A percentile compares a stretch with the other conserved stretches of the same genome.
Evolutionary conservation across 2,888 invertebrate species (phyloP).

Genomic region (Masnerella sp.): DNA sequence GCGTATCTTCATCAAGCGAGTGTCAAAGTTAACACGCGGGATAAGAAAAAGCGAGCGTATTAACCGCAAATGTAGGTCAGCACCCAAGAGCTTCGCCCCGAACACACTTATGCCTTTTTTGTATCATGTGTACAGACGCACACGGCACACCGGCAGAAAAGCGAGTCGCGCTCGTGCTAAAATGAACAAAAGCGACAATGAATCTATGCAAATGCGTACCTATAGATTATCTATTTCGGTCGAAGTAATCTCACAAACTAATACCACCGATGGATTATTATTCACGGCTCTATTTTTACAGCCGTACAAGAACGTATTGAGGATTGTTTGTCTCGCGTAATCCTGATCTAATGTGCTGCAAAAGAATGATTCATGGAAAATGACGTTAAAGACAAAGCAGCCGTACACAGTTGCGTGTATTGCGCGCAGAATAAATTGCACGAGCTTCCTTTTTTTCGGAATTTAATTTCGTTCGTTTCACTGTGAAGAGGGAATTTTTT

Average conservation of each 20-base stretch:
- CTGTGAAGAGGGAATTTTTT: slow-evolving; percentile 33
- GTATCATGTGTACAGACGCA: slow-evolving; percentile 8
- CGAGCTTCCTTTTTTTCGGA: slow-evolving; percentile 30
- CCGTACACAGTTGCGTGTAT: slow-evolving; percentile 18
- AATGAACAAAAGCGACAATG: slow-evolving; percentile 43
- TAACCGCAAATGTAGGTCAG: slow-evolving; percentile 54
- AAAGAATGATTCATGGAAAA: slow-evolving; percentile 54
- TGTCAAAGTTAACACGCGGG: slow-evolving; percentile 43
- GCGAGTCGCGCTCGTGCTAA: slow-evolving; percentile 12
- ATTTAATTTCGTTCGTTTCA: slow-evolving; percentile 42
- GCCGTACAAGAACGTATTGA: slow-evolving; percentile 44
- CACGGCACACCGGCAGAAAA: background rate
- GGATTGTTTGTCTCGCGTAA: slow-evolving; percentile 48
- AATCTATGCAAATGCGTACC: slow-evolving; percentile 54
- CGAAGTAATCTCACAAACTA: slow-evolving; percentile 50
- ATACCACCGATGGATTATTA: slow-evolving; percentile 49
- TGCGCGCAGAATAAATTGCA: slow-evolving; percentile 27
- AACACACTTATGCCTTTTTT: slow-evolving; percentile 31
- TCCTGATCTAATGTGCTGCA: slow-evolving; percentile 49
- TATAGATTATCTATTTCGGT: slow-evolving; percentile 53
- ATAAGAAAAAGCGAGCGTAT: slow-evolving; percentile 47
- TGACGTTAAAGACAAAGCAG: slow-evolving; percentile 44
- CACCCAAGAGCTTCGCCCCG: slow-evolving; percentile 32
- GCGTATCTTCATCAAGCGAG: slow-evolving; percentile 42
- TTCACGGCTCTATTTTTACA: slow-evolving; percentile 29